Conservation (phyloP, 2,888 invertebrate genomes). For the Polia nebulosa region DNA sequence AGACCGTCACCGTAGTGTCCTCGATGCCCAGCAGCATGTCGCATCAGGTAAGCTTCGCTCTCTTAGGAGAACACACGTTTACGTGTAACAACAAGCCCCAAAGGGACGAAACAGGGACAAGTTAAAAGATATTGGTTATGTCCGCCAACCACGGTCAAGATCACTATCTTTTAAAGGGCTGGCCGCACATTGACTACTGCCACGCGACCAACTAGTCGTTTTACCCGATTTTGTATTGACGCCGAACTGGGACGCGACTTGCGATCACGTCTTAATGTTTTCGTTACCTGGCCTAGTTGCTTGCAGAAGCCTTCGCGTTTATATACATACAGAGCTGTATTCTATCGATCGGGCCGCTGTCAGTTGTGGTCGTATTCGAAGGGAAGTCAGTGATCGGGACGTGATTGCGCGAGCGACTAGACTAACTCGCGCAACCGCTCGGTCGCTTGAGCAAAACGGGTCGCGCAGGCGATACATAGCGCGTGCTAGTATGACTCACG, state of each 20-base stretch:
- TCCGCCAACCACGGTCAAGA: not conserved
- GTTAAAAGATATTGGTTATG: not conserved
- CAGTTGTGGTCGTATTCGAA: not conserved
- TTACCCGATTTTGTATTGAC: slow-evolving; percentile 10
- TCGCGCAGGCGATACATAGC: not conserved
- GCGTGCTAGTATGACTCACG: not conserved
- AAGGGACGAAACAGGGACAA: not conserved
- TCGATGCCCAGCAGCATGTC: slow-evolving; percentile 88
- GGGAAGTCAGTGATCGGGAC: not conserved
- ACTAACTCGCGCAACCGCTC: not conserved
- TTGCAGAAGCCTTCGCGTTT: slow-evolving; percentile 7
- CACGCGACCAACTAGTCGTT: slow-evolving; percentile 1
- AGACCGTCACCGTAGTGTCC: slow-evolving; percentile 88
- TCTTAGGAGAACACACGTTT: not conserved
- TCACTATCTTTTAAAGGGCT: not conserved
- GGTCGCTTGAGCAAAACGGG: not conserved
- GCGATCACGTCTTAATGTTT: not conserved
- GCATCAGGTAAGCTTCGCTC: slow-evolving; percentile 80
- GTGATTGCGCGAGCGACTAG: not conserved
- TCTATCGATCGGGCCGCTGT: not conserved
- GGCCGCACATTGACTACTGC: slow-evolving; percentile 11
- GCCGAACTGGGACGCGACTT: not conserved
- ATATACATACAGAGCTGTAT: not conserved
- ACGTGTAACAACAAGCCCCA: not conserved
- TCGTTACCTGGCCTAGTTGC: not conserved